These are phyloP conservation scores for Panthera tigris DNA, from an alignment of 2,113 vertebrate species.

Conservation along the genomic window DNA sequence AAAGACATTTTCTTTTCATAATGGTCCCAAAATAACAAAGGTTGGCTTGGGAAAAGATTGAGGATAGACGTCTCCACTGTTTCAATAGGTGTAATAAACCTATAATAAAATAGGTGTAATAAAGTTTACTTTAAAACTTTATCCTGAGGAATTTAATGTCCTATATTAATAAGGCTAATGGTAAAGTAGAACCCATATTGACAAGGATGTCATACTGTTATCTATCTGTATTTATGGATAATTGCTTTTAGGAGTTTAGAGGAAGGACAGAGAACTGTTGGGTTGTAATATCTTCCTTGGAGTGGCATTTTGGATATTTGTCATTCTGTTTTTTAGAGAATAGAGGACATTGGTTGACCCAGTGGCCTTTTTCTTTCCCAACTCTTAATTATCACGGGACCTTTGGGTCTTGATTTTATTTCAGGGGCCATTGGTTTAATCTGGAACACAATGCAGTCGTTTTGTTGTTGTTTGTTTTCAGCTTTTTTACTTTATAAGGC, in stretches of 20 bases:
- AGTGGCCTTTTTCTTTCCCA: not conserved
- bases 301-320: not conserved
- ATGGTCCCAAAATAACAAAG: not conserved
- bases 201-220: not conserved
- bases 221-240: not conserved
- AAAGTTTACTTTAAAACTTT: conserved; percentile 9
- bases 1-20: not conserved
- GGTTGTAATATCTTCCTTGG: not conserved
- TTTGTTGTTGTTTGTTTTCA: not conserved
- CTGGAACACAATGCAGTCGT: not conserved
- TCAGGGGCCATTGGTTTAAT: not conserved
- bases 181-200: not conserved
- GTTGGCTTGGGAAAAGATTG: not conserved
- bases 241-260: not conserved
- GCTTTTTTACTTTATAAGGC: not conserved
- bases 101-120: not conserved
- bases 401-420: not conserved
- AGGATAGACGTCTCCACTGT: not conserved
- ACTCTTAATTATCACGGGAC: not conserved
- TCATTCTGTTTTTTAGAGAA: not conserved
- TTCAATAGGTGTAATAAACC: not conserved
- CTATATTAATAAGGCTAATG: not conserved
- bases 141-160: not conserved
- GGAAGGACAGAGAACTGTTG: not conserved
- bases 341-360: not conserved